Evolutionary conservation across 2,888 invertebrate genomes (phyloP), one percentile per base, ranked within the genome.

Genomic region (Tridacna crocea): DNA sequence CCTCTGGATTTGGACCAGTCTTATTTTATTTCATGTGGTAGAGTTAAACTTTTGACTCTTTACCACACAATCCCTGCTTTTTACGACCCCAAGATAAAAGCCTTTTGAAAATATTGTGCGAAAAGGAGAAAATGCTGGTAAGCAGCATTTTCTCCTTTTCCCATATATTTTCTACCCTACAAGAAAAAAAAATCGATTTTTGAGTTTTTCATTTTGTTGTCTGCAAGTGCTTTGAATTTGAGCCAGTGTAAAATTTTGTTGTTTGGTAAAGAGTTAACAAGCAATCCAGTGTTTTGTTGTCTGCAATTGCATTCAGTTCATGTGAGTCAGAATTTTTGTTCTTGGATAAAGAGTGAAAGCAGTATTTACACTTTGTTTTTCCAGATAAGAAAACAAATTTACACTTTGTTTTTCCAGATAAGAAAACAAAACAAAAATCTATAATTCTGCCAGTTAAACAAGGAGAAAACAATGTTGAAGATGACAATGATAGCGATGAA

Each of bases 401-500:
- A 51, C 8, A 36, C 8, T 4, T 36, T 36, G 36, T 36, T 36
- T 3, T 55, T 8, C 6, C 24, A 70, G 70, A 70, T 70, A 70
- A 70, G 51, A 70, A 70, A 24, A 8, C 51, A 10, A 70, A 70
- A 24, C 19, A 51, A 13, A 70, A 70, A 47, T 24, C 48, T 13
- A 51, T 24, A 12, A 27, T 12, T 11, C 1, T 22, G 26, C 48
- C 70, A 51, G 24, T 24, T 15, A 48, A 12, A 51, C 70, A 48
- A 22, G 24, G 51, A 13, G 26, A 61, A n/a, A 24, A 19, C 22
- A 61, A 13, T 47, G 70, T 46, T 22, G 77, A 75, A 4, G 72
- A 73, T n/a, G 79, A 77, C 11, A 55, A 26, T 0, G 85, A 84
- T 15, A 82, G 81, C 66, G 84, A 83, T 17, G 79, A 75, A 3